Percentiles rank a stretch among this genome's conserved stretches.
Evolutionary conservation across 2,888 invertebrate species (phyloP).

Genomic region (Thumatha senex): DNA sequence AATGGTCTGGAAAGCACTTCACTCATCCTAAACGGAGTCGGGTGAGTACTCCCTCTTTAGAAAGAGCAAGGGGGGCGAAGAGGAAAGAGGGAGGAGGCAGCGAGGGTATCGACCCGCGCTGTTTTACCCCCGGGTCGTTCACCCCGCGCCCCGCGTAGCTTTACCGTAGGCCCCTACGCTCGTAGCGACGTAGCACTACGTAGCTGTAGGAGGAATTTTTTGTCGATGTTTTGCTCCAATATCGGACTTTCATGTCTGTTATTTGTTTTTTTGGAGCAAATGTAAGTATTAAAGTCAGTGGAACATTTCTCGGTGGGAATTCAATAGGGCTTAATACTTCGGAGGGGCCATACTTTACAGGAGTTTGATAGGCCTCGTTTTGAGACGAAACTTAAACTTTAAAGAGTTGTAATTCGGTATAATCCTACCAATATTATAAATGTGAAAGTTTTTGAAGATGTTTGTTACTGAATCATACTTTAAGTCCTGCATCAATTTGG

Average conservation of each 20-base stretch:
- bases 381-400: background rate
- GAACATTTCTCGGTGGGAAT: conserved; percentile 30
- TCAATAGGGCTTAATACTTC: conserved; percentile 29
- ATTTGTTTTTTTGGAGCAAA: conserved; percentile 47
- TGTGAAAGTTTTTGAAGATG: no score
- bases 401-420: no score
- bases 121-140: conserved; percentile 68
- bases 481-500: no score
- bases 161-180: conserved; percentile 32
- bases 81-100: conserved; percentile 23
- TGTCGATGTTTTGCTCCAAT: conserved; percentile 48
- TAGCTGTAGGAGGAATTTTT: conserved; percentile 50
- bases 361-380: conserved; percentile 18
- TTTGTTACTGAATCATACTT: no score
- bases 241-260: conserved; percentile 43
- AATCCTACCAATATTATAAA: no score
- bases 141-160: conserved; percentile 64
- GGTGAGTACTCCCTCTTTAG: conserved; percentile 50
- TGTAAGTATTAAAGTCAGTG: conserved; percentile 42
- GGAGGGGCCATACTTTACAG: conserved; percentile 24
- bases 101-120: conserved; percentile 72
- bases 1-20: conserved; percentile 53
- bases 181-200: conserved; percentile 47
- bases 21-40: conserved; percentile 57
- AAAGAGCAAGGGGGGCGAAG: conserved; percentile 29